Evolutionary conservation across 2,797 vertebrate genomes (phyloP).

Genomic region (Brachyrhaphis roseni): DNA sequence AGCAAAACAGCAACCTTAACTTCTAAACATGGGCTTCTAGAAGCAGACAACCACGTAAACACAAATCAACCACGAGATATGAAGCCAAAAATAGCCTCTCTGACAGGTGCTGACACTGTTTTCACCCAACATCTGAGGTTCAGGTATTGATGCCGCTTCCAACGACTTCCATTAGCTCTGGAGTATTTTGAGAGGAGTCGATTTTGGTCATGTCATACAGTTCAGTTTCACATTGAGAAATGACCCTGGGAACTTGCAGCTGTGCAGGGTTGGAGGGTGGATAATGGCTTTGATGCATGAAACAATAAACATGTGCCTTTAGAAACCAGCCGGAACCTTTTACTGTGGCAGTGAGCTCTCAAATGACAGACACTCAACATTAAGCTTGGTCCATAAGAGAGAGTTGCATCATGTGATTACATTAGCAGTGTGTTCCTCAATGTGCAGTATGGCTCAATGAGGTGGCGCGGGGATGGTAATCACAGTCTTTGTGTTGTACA

Average conservation of each 20-base stretch:
- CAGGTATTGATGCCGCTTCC: conserved; percentile 74
- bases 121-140: conserved; percentile 29
- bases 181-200: conserved; percentile 71
- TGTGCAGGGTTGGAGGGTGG: conserved; percentile 55
- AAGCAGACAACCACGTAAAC: conserved; percentile 48
- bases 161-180: conserved; percentile 66
- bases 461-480: conserved; percentile 66
- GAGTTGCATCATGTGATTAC: conserved; percentile 71
- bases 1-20: conserved; percentile 9
- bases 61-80: conserved; percentile 51
- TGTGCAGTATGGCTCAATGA: conserved; percentile 68
- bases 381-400: conserved; percentile 66
- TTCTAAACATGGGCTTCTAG: conserved; percentile 13
- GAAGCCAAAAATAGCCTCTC: conserved; percentile 60
- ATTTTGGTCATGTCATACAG: conserved; percentile 69
- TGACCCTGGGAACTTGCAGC: conserved; percentile 65
- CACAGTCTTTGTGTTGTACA: conserved; percentile 62
- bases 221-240: conserved; percentile 74
- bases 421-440: conserved; percentile 74
- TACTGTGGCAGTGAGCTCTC: conserved; percentile 67
- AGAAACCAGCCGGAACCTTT: conserved; percentile 73
- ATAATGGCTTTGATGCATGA: conserved; percentile 75
- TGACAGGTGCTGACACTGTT: conserved; percentile 54
- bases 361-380: conserved; percentile 75
- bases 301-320: conserved; percentile 76